Evolutionary conservation across 2,797 vertebrate genomes (phyloP), one percentile per base, ranked within the genome.

Genomic region (Alcedo quadribrachys): DNA sequence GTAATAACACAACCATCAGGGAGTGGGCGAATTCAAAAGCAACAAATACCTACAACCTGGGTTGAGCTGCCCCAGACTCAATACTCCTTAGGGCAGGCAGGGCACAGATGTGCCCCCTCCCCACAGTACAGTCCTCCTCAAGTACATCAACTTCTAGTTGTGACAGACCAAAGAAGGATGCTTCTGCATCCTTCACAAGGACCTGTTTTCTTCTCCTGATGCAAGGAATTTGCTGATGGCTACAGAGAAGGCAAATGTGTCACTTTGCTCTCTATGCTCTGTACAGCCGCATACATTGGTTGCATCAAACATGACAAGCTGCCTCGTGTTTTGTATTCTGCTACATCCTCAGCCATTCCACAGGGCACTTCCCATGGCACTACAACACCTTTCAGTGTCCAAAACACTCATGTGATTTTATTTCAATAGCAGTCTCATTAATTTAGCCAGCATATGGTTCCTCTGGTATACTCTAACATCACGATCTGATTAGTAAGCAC

Each of bases 31-130:
- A 69, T 53, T 70, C 53, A 60, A 77, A 89, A 77, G 12, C 25
- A 81, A 84, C 12, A 61, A 54, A 14, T 24, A 54, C 1, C 11
- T 45, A 8, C 33, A 42, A 14, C 8, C 5, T 53, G 50, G 24
- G 27, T 32, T 37, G 35, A 37, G 27, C n/a, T 22, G 30, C 16
- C 55, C 8, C 15, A 51, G 15, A 11, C 51, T 19, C 3, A 1
- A 40, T 15, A 11, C 2, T 77, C 15, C 43, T 35, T 0, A 0
- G 22, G 22, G 30, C 40, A 69, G 43, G 27, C 8, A 81, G 35
- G 45, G 20, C 15, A 53, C 37, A 70, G 17, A 54, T 0, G 0
- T 13, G 15, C 15, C 71, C 12, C 18, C 20, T 13, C 16, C 30
- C 6, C 24, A 71, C 7, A 69, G 37, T 43, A 80, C 46, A 0